Percentiles rank a stretch among this genome's conserved stretches.
Evolutionary conservation across 2,797 vertebrate genomes (phyloP).

Genomic region (Valencia hispanica): DNA sequence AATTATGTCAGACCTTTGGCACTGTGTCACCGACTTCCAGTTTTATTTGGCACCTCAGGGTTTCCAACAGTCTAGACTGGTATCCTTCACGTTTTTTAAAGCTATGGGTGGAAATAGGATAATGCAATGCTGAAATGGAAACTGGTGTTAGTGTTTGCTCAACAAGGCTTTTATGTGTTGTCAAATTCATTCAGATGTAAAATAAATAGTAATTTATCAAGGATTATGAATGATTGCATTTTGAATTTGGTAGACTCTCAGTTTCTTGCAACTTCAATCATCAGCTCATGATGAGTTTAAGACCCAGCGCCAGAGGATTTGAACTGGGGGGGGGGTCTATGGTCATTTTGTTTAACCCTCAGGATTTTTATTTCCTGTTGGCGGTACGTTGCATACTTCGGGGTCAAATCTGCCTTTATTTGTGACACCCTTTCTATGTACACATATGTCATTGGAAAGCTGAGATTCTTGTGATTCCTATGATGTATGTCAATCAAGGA

Average conservation of each 20-base stretch:
- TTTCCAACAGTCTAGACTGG: background rate
- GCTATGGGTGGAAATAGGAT: conserved; percentile 8
- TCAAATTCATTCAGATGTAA: conserved; percentile 28
- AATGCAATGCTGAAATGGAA: conserved; percentile 23
- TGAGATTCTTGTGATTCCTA: no score
- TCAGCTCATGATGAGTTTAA: conserved; percentile 5
- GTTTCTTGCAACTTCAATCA: background rate
- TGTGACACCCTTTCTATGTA: no score
- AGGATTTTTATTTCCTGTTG: no score
- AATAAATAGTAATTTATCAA: conserved; percentile 4
- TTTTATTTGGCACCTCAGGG: background rate
- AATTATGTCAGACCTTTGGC: background rate
- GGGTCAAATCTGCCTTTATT: no score
- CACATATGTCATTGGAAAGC: no score
- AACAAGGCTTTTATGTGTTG: conserved; percentile 24
- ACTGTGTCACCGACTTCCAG: conserved; percentile 2
- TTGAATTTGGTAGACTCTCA: background rate
- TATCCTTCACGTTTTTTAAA: conserved; percentile 2
- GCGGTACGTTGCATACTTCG: no score
- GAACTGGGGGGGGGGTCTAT: no score
- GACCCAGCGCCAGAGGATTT: no score
- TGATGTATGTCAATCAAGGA: no score
- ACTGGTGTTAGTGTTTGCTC: conserved; percentile 21
- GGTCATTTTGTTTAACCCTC: no score
- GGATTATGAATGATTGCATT: conserved; percentile 4